These are phyloP conservation scores for Microhierax caerulescens DNA, from an alignment of 2,797 vertebrate genomes.

Conservation along the genomic window DNA sequence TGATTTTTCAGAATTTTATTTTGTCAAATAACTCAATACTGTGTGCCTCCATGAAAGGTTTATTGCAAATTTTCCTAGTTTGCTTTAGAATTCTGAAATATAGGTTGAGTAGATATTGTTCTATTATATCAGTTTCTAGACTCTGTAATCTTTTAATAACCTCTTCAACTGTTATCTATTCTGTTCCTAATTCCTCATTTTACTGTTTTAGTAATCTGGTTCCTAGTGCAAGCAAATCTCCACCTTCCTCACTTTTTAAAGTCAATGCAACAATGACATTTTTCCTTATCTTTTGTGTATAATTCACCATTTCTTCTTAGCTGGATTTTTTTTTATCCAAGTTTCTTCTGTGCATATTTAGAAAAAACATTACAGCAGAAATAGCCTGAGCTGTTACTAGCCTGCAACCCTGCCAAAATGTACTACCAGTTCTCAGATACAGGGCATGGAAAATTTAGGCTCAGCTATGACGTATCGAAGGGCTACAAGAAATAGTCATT, in stretches of 20 bases:
- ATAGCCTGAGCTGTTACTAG: not conserved
- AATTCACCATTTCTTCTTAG: not conserved
- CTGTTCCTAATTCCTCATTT: conserved; percentile 25
- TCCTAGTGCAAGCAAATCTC: not conserved
- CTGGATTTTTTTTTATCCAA: not conserved
- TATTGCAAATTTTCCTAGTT: not conserved
- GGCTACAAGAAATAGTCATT: not conserved
- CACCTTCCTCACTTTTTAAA: conserved; percentile 21
- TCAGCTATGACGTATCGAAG: not conserved
- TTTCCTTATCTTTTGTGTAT: not conserved
- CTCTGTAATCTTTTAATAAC: conserved; percentile 50
- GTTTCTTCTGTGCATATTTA: not conserved
- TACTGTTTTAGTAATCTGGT: conserved; percentile 25
- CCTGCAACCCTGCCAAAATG: not conserved
- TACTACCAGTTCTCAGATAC: not conserved
- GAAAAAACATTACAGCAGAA: not conserved
- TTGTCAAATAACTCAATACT: not conserved
- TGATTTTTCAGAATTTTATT: not conserved
- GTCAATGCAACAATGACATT: not conserved
- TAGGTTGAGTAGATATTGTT: not conserved
- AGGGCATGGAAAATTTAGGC: not conserved
- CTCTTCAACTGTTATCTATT: conserved; percentile 30
- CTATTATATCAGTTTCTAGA: not conserved
- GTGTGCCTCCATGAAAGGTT: not conserved
- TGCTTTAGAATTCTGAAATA: conserved; percentile 19